These are phyloP conservation scores for Anguilla megastoma DNA, from an alignment of 2,797 vertebrate genomes.

Conservation along the genomic window DNA sequence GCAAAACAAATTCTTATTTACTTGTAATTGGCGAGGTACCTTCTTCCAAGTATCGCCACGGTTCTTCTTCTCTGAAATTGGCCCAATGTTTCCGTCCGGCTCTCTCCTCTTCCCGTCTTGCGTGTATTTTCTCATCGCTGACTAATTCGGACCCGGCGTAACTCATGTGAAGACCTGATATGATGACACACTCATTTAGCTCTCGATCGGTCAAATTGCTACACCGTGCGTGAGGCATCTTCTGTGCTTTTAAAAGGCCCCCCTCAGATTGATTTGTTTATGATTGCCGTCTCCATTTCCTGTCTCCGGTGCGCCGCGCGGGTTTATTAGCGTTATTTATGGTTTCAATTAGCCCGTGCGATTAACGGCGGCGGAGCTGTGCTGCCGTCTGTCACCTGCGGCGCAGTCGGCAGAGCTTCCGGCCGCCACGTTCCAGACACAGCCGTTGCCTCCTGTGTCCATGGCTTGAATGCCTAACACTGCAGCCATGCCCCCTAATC, in stretches of 20 bases:
- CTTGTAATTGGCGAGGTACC: constrained; percentile 32
- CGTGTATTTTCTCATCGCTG: neutral
- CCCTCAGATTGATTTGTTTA: constrained; percentile 52
- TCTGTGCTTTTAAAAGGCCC: neutral
- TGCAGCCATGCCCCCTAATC: constrained; percentile 52
- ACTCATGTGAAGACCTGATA: constrained; percentile 19
- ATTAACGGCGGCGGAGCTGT: constrained; percentile 29
- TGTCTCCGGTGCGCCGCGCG: constrained; percentile 49
- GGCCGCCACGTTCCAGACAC: constrained; percentile 37
- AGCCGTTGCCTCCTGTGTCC: constrained; percentile 51
- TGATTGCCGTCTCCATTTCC: constrained; percentile 51
- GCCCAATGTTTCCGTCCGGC: constrained; percentile 45
- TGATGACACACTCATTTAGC: constrained; percentile 43
- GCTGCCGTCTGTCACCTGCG: constrained; percentile 14
- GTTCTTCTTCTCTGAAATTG: constrained; percentile 55
- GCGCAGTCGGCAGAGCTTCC: constrained; percentile 25
- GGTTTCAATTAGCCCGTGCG: constrained; percentile 44
- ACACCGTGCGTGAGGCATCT: neutral
- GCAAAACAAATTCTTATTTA: constrained; percentile 22
- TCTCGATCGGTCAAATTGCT: neutral
- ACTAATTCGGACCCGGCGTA: constrained; percentile 24
- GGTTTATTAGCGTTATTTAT: constrained; percentile 67
- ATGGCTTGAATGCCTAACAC: constrained; percentile 46
- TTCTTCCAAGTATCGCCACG: constrained; percentile 47
- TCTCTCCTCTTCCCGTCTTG: constrained; percentile 10